Percentiles rank a stretch among this genome's conserved stretches.
Conservation (phyloP, 2,888 invertebrate genomes). For the Melitaea athalia region DNA sequence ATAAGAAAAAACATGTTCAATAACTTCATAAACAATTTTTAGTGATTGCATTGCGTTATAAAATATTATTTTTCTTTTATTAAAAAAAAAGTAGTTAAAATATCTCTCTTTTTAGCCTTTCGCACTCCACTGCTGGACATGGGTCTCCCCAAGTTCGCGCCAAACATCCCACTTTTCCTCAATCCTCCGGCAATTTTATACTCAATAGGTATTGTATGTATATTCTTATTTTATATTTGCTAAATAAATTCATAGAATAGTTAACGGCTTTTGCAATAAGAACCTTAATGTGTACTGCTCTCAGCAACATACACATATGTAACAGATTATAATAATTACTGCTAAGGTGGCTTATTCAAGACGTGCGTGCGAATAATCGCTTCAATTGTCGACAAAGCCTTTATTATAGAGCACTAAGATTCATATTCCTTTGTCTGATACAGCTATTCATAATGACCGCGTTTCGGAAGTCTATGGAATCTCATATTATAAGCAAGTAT, state of each 20-base stretch:
- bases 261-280: constrained; percentile 4
- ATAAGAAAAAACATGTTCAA: too few relatives aligned
- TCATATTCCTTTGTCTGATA: constrained; percentile 39
- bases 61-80: too few relatives aligned
- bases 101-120: too few relatives aligned
- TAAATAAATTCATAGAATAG: neutral
- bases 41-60: too few relatives aligned
- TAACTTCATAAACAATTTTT: too few relatives aligned
- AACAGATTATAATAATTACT: constrained; percentile 64
- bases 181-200: too few relatives aligned
- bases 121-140: too few relatives aligned
- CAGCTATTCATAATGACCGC: constrained; percentile 35
- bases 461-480: constrained; percentile 35
- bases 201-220: too few relatives aligned
- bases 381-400: constrained; percentile 40
- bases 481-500: constrained; percentile 19
- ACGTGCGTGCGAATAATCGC: constrained; percentile 37
- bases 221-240: too few relatives aligned
- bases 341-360: constrained; percentile 52
- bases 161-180: too few relatives aligned
- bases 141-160: too few relatives aligned
- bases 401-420: constrained; percentile 39
- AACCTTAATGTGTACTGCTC: constrained; percentile 9
- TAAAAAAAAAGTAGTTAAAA: too few relatives aligned
- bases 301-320: constrained; percentile 43